Percentiles rank a stretch among this genome's conserved stretches.
phyloP scores from a whole-genome alignment of 2,113 vertebrate species.

The Hystrix cristata region DNA sequence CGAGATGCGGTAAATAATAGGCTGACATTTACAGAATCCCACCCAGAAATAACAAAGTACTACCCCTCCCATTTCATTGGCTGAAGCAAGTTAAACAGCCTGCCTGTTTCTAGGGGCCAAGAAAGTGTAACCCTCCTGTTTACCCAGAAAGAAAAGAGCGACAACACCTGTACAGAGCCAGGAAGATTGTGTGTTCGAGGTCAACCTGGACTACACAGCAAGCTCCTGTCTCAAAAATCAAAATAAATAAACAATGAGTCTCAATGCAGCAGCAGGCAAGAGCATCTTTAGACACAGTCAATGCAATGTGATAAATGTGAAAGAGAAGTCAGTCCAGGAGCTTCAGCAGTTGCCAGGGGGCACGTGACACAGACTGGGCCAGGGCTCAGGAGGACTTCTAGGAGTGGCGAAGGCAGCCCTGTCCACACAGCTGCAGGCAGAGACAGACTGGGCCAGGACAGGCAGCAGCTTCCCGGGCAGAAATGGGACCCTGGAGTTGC shows the following conservation, averaged over 20 bases:
- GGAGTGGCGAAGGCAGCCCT: fast-evolving
- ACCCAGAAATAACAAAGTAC: background rate
- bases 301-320: fast-evolving
- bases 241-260: background rate
- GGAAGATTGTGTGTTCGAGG: background rate
- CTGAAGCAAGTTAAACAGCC: background rate
- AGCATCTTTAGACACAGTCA: background rate
- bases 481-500: background rate
- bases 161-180: background rate
- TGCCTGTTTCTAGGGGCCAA: background rate
- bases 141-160: background rate
- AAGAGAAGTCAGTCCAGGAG: background rate
- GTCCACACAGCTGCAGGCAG: too few species aligned
- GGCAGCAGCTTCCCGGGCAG: background rate
- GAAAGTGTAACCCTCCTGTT: background rate
- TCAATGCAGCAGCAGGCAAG: fast-evolving
- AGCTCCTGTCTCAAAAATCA: background rate
- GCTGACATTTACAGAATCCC: background rate
- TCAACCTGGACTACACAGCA: background rate
- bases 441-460: background rate
- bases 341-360: too few species aligned
- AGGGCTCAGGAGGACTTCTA: background rate
- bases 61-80: background rate
- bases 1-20: fast-evolving
- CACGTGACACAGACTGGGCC: too few species aligned